phyloP scores from a whole-genome alignment of 2,113 vertebrate genomes.

The Galbula dea region DNA sequence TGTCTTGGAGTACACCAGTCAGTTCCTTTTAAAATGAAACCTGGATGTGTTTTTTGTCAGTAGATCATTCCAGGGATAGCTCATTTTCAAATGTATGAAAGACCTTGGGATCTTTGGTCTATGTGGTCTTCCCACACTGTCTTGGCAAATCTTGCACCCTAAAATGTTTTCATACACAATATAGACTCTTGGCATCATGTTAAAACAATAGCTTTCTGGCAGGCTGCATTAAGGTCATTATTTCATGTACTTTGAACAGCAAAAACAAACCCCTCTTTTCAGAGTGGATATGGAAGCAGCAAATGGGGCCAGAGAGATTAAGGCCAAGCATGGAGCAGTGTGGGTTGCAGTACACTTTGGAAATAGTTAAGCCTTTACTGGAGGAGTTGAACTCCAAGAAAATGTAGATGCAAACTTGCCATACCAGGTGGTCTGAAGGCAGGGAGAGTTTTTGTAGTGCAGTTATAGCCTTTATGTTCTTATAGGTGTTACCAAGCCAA shows the following conservation, averaged over 20 bases:
- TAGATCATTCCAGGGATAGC: not conserved
- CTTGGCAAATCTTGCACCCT: not conserved
- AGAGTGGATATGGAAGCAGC: not conserved
- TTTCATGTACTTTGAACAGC: not conserved
- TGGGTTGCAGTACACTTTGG: not conserved
- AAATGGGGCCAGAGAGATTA: not conserved
- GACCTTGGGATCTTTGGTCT: not conserved
- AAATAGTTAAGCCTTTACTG: not conserved
- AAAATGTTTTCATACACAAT: not conserved
- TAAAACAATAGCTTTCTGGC: not conserved
- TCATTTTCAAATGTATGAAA: not conserved
- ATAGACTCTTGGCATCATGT: rapidly evolving
- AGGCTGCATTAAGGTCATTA: not conserved
- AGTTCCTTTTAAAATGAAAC: not conserved
- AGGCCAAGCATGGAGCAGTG: not conserved
- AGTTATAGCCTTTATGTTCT: not conserved
- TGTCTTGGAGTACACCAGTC: not conserved
- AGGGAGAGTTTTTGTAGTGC: not conserved
- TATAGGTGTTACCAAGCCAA: not conserved
- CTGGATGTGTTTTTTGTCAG: not conserved
- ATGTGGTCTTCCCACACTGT: not conserved
- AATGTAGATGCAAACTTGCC: not conserved
- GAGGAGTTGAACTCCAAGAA: not conserved
- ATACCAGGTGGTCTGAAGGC: not conserved
- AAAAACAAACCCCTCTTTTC: not conserved